A percentile compares a stretch with the other conserved stretches of the same genome.
Conservation (phyloP, 2,797 vertebrate species). For the Rhinella marina region DNA sequence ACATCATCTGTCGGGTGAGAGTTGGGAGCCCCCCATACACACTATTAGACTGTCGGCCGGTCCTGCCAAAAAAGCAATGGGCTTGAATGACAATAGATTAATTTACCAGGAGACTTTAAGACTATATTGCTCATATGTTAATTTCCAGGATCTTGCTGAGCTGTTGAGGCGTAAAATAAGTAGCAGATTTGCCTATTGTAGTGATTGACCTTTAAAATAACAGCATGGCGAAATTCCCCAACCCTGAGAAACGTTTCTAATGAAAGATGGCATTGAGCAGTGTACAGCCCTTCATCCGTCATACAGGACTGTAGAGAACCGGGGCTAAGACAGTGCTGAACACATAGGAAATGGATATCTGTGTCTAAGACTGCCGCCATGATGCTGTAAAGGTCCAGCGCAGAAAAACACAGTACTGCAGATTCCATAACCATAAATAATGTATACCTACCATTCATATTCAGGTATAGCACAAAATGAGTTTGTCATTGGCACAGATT, state of each 20-base stretch:
- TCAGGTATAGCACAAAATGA: not conserved
- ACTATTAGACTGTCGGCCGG: too few species aligned
- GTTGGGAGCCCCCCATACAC: too few species aligned
- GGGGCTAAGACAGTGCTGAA: not conserved
- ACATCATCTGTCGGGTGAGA: too few species aligned
- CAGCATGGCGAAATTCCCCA: not conserved
- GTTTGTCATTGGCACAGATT: not conserved
- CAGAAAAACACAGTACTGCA: not conserved
- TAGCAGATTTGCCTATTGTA: not conserved
- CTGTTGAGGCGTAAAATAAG: not conserved
- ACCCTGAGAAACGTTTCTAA: not conserved
- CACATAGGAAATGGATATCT: not conserved
- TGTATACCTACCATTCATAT: not conserved
- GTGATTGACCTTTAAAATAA: not conserved
- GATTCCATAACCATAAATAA: not conserved
- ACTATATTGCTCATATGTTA: not conserved
- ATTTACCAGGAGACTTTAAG: too few species aligned
- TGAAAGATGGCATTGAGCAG: not conserved
- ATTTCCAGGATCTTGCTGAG: not conserved
- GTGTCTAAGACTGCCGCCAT: not conserved
- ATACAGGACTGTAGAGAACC: not conserved
- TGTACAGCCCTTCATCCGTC: not conserved
- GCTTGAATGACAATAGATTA: too few species aligned
- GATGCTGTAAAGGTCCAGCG: not conserved
- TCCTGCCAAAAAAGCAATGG: too few species aligned